Evolutionary conservation across 2,888 invertebrate species (phyloP).

Genomic region (Agrotis ipsilon): DNA sequence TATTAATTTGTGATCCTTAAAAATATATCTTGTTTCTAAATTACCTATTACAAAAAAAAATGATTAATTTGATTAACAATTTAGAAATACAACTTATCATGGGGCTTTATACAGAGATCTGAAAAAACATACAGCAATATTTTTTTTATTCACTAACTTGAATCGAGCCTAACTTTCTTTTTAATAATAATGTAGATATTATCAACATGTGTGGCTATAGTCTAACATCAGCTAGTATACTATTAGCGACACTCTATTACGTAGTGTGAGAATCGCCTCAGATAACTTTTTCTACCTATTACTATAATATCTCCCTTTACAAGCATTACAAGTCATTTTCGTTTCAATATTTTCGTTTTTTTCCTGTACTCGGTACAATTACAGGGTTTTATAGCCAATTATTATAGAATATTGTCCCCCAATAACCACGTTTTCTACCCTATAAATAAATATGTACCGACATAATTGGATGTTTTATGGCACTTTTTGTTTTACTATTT

Average conservation of each 20-base stretch:
- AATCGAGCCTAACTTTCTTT: too few relatives aligned
- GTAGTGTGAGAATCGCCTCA: too few relatives aligned
- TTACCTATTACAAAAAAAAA: too few relatives aligned
- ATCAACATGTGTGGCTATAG: not conserved
- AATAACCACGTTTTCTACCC: slow-evolving; percentile 52
- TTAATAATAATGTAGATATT: too few relatives aligned
- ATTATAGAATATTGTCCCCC: slow-evolving; percentile 70
- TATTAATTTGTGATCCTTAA: not conserved
- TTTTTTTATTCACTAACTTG: too few relatives aligned
- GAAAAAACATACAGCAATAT: too few relatives aligned
- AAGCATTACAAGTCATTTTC: slow-evolving; percentile 42
- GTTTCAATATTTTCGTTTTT: slow-evolving; percentile 57
- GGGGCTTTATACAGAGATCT: not conserved
- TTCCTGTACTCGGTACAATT: slow-evolving; percentile 64
- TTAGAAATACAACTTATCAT: too few relatives aligned
- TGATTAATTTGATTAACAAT: too few relatives aligned
- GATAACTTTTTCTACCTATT: not conserved
- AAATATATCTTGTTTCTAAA: not conserved
- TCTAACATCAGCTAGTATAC: not conserved
- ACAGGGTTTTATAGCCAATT: slow-evolving; percentile 80
- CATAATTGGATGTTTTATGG: slow-evolving; percentile 57
- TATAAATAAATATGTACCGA: slow-evolving; percentile 58
- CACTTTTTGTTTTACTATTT: slow-evolving; percentile 45
- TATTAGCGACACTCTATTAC: not conserved
- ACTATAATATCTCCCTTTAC: not conserved